These are phyloP conservation scores for Leucoraja ocellata DNA, from an alignment of 2,797 vertebrate species.

Conservation along the genomic window DNA sequence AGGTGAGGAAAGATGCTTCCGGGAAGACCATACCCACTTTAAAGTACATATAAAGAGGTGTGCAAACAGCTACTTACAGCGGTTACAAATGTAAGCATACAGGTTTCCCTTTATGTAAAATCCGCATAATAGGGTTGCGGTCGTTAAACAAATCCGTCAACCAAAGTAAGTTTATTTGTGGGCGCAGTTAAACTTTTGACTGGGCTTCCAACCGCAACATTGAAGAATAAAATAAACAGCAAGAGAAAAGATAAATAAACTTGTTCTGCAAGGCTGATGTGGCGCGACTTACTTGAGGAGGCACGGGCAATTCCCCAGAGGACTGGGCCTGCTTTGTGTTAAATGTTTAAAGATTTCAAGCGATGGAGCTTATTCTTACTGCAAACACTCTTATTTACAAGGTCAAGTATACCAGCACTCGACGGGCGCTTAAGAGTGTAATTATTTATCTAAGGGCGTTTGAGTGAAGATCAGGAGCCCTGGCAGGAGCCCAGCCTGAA, in stretches of 20 bases:
- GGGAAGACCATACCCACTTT: not conserved
- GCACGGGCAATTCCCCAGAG: constrained; percentile 62
- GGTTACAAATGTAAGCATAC: constrained; percentile 24
- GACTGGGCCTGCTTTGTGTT: constrained; percentile 72
- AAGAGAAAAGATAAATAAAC: constrained; percentile 73
- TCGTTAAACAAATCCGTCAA: constrained; percentile 53
- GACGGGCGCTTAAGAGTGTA: constrained; percentile 67
- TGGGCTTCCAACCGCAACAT: constrained; percentile 57
- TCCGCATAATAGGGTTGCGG: constrained; percentile 37
- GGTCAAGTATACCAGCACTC: constrained; percentile 76
- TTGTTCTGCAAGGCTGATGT: constrained; percentile 57
- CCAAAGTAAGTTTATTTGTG: constrained; percentile 66
- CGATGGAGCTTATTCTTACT: constrained; percentile 70
- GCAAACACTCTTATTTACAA: constrained; percentile 79
- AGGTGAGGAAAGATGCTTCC: constrained; percentile 14
- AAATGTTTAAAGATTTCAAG: constrained; percentile 76
- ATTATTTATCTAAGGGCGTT: constrained; percentile 72
- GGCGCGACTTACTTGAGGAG: constrained; percentile 49
- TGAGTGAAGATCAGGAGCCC: constrained; percentile 69
- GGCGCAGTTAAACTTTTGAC: constrained; percentile 64
- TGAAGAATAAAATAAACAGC: constrained; percentile 74
- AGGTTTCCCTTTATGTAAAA: constrained; percentile 31
- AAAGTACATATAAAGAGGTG: constrained; percentile 18
- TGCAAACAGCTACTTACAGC: not conserved
- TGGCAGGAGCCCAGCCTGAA: constrained; percentile 22